Evolutionary conservation across 2,888 invertebrate species (phyloP), one percentile per base, ranked within the genome.

Genomic region (Pristionchus arcanus): DNA sequence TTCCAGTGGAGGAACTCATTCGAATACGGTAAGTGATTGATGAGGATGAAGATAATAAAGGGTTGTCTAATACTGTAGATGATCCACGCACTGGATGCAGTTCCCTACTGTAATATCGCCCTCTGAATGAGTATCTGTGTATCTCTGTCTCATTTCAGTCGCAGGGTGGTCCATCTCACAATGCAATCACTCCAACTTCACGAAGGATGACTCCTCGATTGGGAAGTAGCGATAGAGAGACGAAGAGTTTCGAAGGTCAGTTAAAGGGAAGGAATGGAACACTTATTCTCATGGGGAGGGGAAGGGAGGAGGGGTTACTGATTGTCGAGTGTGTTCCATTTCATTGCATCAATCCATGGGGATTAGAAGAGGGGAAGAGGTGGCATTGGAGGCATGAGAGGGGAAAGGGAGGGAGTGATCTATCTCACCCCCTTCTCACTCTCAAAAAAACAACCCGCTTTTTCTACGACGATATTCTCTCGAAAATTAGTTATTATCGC

Each of bases 151-250:
- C 74, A 28, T 77, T 77, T 9, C 77, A 37, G 77, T 42, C 34
- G 16, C 19, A 42, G 9, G 42, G 16, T 2, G 74, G 11, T 4
- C 21, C 77, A n/a, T 37, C 77, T 19, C 77, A 77, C 42, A 49
- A 11, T 49, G 42, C 42, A 25, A 42, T 77, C 19, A 77, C 77
- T 37, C 77, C 77, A 3, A 74, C 74, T 15, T 77, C 77, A 25
- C 37, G 77, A 25, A 77, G 77, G 37, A 77, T 42, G 77, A 77
- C 55, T 28, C 83, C 83, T 11, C 83, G 83, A 83, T 42, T 83
- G 83, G 55, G 83, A 13, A 81, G 74, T n/a, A 42, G 53, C 15
- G 83, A 55, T 16, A 55, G 83, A 53, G 83, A 83, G 83, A 83
- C 53, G 3, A 53, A 31, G 53, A 55, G 53, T 31, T 83, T 83